phyloP scores from a whole-genome alignment of 2,888 invertebrate species.

The Lymantria monacha region DNA sequence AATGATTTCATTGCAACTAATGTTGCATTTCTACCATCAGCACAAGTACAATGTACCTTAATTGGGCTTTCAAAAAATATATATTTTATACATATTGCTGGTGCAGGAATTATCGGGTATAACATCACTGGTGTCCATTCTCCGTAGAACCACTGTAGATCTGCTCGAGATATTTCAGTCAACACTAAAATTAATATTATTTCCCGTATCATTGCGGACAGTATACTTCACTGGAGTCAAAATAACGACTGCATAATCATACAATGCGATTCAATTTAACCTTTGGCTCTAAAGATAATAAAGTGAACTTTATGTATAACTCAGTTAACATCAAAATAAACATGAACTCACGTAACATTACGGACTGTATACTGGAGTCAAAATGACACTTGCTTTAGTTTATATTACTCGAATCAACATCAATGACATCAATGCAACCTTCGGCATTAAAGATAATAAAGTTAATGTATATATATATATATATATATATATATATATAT shows the following conservation, averaged over 20 bases:
- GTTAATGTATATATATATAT: too few species aligned
- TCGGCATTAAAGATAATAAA: background rate
- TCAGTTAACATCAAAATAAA: too few species aligned
- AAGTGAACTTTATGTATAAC: too few species aligned
- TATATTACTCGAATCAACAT: too few species aligned
- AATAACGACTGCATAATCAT: background rate
- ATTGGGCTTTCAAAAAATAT: background rate
- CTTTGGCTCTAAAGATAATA: background rate
- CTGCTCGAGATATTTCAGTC: background rate
- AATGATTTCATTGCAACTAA: too few species aligned
- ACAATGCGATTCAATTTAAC: background rate
- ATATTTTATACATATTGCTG: background rate
- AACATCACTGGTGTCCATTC: background rate
- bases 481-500: too few species aligned
- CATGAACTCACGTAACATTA: too few species aligned
- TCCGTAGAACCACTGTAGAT: background rate
- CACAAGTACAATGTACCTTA: background rate
- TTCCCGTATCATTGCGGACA: background rate
- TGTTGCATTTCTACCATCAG: too few species aligned
- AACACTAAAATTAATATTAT: background rate
- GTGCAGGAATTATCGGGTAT: background rate
- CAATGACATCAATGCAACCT: too few species aligned
- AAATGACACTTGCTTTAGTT: too few species aligned
- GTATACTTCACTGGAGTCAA: background rate
- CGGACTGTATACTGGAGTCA: too few species aligned